A percentile compares a stretch with the other conserved stretches of the same genome.
phyloP scores from a whole-genome alignment of 2,797 vertebrate genomes.

The Ctenopoma multispine region DNA sequence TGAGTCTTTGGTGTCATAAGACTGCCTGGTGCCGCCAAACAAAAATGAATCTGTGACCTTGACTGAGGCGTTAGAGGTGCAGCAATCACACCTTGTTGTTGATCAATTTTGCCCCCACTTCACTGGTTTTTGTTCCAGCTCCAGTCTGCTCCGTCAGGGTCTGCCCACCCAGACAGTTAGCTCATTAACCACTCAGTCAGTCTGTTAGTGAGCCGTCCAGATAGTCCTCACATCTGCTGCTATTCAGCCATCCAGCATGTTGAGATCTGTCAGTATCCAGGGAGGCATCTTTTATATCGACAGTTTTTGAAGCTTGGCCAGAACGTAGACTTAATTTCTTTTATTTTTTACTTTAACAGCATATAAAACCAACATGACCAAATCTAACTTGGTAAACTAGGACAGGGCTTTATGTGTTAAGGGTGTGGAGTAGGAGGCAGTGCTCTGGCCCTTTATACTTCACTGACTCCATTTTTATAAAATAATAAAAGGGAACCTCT shows the following conservation, averaged over 20 bases:
- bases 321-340: background rate
- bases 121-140: slow-evolving; percentile 10
- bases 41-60: slow-evolving; percentile 39
- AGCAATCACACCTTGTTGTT: background rate
- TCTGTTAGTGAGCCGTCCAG: slow-evolving; percentile 7
- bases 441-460: background rate
- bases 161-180: slow-evolving; percentile 21
- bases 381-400: background rate
- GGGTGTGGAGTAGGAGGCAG: background rate
- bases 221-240: slow-evolving; percentile 7
- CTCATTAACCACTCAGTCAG: slow-evolving; percentile 38
- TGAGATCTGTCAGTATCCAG: slow-evolving; percentile 28
- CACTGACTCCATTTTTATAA: slow-evolving; percentile 32
- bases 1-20: background rate
- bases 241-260: background rate
- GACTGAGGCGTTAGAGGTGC: slow-evolving; percentile 1
- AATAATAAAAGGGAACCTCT: slow-evolving; percentile 9
- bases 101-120: background rate
- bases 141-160: slow-evolving; percentile 8
- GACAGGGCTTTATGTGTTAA: background rate
- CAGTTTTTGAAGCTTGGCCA: slow-evolving; percentile 29
- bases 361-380: background rate
- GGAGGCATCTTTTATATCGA: slow-evolving; percentile 17
- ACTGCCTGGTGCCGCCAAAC: background rate
- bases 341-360: background rate